Percentiles rank a stretch among this genome's conserved stretches.
These are phyloP conservation scores for Illadopsis cleaveri DNA, from an alignment of 2,113 vertebrate genomes.

Conservation along the genomic window DNA sequence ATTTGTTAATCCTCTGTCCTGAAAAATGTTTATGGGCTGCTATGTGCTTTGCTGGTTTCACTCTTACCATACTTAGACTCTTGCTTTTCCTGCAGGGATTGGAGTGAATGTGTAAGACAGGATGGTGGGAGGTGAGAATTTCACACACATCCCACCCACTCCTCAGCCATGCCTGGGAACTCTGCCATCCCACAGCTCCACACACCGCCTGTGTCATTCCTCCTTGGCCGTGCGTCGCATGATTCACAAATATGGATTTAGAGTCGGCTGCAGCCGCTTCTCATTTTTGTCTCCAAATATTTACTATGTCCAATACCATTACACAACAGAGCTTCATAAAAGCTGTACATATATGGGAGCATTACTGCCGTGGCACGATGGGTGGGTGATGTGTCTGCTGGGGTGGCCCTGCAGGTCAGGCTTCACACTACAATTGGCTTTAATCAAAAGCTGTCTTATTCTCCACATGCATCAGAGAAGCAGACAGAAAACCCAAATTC, in stretches of 20 bases:
- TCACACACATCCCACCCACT: conserved; percentile 24
- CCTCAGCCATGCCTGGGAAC: background rate
- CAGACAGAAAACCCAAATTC: background rate
- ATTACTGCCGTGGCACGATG: rapidly evolving
- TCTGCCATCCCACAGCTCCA: background rate
- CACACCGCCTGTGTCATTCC: background rate
- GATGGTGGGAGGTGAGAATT: conserved; percentile 48
- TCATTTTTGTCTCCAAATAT: conserved; percentile 40
- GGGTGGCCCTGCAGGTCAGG: background rate
- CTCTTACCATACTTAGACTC: conserved; percentile 7
- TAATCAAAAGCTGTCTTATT: background rate
- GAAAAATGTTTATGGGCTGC: background rate
- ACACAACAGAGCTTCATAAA: background rate
- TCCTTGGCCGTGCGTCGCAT: background rate
- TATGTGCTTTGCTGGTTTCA: background rate
- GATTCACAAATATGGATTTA: conserved; percentile 32
- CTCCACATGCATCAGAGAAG: background rate
- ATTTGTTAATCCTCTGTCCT: background rate
- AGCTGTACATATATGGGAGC: background rate
- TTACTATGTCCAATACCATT: conserved; percentile 18
- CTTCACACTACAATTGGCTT: background rate
- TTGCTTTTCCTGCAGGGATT: conserved; percentile 33
- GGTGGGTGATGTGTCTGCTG: background rate
- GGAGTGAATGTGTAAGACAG: conserved; percentile 45
- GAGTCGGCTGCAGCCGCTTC: background rate